These are phyloP conservation scores for Zaprionus capensis DNA, from an alignment of 1,140 invertebrate genomes.

Conservation along the genomic window DNA sequence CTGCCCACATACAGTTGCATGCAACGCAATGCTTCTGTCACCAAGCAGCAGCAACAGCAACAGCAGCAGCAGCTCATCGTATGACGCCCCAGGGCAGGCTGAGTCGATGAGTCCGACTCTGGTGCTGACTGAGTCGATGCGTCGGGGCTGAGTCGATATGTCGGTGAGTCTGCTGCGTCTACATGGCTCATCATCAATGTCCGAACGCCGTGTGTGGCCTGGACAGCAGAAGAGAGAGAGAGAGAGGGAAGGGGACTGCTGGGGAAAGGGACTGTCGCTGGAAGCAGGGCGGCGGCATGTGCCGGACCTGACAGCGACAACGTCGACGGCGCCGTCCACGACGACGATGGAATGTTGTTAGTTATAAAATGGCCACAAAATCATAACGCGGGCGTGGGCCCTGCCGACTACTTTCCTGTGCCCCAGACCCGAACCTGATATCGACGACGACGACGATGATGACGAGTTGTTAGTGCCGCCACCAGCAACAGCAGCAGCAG, in stretches of 20 bases:
- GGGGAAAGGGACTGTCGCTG: slow-evolving; percentile 13
- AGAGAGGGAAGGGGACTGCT: not conserved
- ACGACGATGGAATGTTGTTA: slow-evolving; percentile 76
- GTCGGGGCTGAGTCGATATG: not conserved
- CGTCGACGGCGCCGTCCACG: slow-evolving; percentile 22
- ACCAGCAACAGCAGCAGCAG: not conserved
- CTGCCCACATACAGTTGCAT: slow-evolving; percentile 37
- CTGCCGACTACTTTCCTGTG: slow-evolving; percentile 44
- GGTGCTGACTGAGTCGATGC: slow-evolving; percentile 2
- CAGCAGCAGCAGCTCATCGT: slow-evolving; percentile 9
- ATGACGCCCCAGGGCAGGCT: slow-evolving; percentile 28
- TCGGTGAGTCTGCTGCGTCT: slow-evolving; percentile 24
- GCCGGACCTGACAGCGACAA: slow-evolving; percentile 26
- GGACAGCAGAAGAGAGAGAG: slow-evolving; percentile 10
- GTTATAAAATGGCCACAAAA: slow-evolving; percentile 83
- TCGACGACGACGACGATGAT: slow-evolving; percentile 39
- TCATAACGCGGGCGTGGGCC: slow-evolving; percentile 78
- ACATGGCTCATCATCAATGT: slow-evolving; percentile 50
- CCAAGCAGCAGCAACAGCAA: slow-evolving; percentile 20
- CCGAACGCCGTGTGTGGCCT: slow-evolving; percentile 68
- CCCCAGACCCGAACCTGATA: slow-evolving; percentile 71
- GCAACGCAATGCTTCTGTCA: slow-evolving; percentile 34
- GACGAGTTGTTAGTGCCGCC: slow-evolving; percentile 47
- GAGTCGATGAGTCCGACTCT: slow-evolving; percentile 9
- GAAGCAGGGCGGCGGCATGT: slow-evolving; percentile 11